Base-by-base conservation (phyloP, 2,113 vertebrate genomes). In the Mormoops blainvillei region DNA sequence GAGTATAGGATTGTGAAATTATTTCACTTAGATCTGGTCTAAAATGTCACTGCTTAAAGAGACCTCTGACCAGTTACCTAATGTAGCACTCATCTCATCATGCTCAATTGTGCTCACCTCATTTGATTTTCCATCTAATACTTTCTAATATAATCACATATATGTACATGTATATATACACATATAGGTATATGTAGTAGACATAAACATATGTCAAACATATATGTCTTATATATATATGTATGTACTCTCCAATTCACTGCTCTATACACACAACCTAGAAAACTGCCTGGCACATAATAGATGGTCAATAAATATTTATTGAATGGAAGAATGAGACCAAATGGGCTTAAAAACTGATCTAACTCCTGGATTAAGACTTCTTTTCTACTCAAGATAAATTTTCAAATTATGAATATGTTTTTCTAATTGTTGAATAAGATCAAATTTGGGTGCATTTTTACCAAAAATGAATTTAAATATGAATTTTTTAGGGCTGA, bases 401-500 rank as follows among this genome's bases (percentile, higher is more conserved):
- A 81, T 31, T 94, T 86, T 92, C 38, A 90, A 22, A 87, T 78
- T 90, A 71, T 65, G 18, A 71, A 16, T 58, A 78, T 15, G 0
- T 28, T 85, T 88, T 97, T 76, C 38, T 70, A 58, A 7, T 73
- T 87, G 31, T 82, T 88, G 81, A 95, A 81, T 80, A 93, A 94
- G 88, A 78, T 90, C 48, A 89, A 83, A 11, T 45, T 68, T 86
- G 67, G 81, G 70, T 33, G 80, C 36, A 74, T 85, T 56, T 85
- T 36, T 65, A 76, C 85, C 71, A 56, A 96, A 84, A 87, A 87
- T 90, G 7, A 90, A 85, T 84, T 52, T 77, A n/a, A 77, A 74
- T 95, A 76, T 91, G 63, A 92, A 38, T 78, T 87, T 91, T 96
- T 96, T 52, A 78, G 24, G 65, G 33, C 95, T 94, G 70, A 67